phyloP scores from a whole-genome alignment of 2,113 vertebrate species.

The Corythoichthys intestinalis region DNA sequence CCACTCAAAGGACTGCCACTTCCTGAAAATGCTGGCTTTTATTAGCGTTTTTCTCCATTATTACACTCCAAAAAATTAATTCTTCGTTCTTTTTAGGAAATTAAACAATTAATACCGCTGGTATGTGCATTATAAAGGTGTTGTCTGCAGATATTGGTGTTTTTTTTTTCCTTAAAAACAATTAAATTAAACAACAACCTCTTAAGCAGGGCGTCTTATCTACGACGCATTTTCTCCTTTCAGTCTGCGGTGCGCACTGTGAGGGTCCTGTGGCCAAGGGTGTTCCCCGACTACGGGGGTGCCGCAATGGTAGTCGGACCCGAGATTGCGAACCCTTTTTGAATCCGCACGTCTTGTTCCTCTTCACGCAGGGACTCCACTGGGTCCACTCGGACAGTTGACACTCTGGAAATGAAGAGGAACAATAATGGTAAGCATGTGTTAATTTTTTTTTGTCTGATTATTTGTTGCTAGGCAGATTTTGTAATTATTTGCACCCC shows the following conservation, averaged over 20 bases:
- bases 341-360: constrained; percentile 91
- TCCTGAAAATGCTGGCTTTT: no score
- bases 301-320: constrained; percentile 74
- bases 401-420: constrained; percentile 76
- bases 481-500: neutral
- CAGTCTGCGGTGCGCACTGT: constrained; percentile 76
- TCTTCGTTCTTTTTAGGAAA: no score
- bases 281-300: constrained; percentile 63
- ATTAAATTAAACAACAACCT: constrained; percentile 67
- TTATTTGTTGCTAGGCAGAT: neutral
- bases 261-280: constrained; percentile 53
- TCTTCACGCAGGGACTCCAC: constrained; percentile 91
- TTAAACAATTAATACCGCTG: no score
- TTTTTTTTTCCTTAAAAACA: no score
- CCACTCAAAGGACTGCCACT: no score
- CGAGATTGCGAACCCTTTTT: constrained; percentile 86
- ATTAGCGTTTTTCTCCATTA: no score
- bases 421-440: constrained; percentile 3
- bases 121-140: no score
- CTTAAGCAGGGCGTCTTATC: constrained; percentile 78
- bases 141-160: no score
- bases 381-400: constrained; percentile 90
- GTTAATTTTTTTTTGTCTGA: no score
- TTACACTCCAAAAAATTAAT: no score
- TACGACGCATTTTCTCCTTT: constrained; percentile 81